These are phyloP conservation scores for Blastobasis adustella DNA, from an alignment of 2,888 invertebrate species.

Conservation along the genomic window DNA sequence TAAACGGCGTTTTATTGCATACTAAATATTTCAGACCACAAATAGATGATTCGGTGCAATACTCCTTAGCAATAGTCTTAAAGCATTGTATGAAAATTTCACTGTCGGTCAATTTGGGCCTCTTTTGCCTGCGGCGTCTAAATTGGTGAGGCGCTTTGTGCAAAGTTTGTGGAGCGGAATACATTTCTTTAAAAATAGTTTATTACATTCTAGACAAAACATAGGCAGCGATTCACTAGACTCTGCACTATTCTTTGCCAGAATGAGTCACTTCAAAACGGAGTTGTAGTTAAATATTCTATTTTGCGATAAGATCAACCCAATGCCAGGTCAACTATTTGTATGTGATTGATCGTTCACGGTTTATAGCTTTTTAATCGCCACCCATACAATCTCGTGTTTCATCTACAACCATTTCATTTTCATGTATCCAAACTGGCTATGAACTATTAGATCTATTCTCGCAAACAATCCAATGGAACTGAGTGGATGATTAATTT, in stretches of 20 bases:
- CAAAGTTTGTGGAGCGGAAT: too few species aligned
- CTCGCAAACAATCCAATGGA: too few species aligned
- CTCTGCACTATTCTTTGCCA: too few species aligned
- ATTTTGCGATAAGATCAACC: slow-evolving; percentile 56
- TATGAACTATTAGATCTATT: too few species aligned
- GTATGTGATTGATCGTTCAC: slow-evolving; percentile 49
- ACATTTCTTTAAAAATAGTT: too few species aligned
- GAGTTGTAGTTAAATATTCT: slow-evolving; percentile 51
- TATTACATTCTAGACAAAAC: too few species aligned
- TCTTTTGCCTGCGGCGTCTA: slow-evolving; percentile 19
- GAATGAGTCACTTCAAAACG: too few species aligned
- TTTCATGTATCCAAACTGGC: too few species aligned
- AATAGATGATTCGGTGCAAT: slow-evolving; percentile 64
- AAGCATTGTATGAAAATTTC: slow-evolving; percentile 43
- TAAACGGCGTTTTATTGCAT: slow-evolving; percentile 40
- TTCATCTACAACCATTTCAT: too few species aligned
- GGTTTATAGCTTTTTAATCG: slow-evolving; percentile 14
- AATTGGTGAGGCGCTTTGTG: too few species aligned
- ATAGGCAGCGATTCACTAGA: too few species aligned
- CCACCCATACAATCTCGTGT: not conserved
- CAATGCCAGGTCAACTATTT: slow-evolving; percentile 42
- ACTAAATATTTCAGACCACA: slow-evolving; percentile 64
- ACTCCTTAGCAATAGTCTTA: slow-evolving; percentile 48
- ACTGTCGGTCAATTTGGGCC: slow-evolving; percentile 21
- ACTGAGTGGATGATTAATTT: too few species aligned